A percentile compares a stretch with the other conserved stretches of the same genome.
Evolutionary conservation across 2,113 vertebrate species (phyloP).

Genomic region (Tinamus guttatus): DNA sequence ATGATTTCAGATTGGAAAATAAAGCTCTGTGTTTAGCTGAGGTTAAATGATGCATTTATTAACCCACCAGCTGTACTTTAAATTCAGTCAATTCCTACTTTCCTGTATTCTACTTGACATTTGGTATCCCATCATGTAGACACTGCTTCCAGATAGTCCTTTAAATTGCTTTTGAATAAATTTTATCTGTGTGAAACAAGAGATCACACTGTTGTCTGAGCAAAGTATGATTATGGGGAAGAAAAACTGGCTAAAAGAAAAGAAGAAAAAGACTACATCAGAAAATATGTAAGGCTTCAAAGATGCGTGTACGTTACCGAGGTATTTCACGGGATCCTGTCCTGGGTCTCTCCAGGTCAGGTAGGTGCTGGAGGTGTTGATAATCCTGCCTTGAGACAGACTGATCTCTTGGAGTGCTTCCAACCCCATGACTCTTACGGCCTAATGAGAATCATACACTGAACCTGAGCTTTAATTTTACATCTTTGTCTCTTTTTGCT

Average conservation of each 20-base stretch:
- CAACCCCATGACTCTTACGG: neutral
- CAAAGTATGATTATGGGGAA: neutral
- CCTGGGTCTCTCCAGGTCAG: neutral
- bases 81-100: neutral
- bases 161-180: neutral
- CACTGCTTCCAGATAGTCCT: neutral
- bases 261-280: neutral
- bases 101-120: neutral
- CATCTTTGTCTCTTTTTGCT: neutral
- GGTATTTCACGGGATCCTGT: neutral
- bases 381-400: conserved; percentile 47
- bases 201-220: neutral
- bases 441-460: neutral
- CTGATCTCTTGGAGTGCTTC: conserved; percentile 19
- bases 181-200: neutral
- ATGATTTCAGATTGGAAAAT: neutral
- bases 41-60: neutral
- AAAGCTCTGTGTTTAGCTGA: neutral
- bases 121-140: neutral
- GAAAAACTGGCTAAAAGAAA: neutral
- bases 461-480: neutral
- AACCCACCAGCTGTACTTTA: neutral
- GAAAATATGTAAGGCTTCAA: neutral
- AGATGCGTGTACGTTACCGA: neutral
- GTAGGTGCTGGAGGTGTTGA: conserved; percentile 2